Conservation (phyloP, 2,113 vertebrate species). For the Rhombomys opimus region DNA sequence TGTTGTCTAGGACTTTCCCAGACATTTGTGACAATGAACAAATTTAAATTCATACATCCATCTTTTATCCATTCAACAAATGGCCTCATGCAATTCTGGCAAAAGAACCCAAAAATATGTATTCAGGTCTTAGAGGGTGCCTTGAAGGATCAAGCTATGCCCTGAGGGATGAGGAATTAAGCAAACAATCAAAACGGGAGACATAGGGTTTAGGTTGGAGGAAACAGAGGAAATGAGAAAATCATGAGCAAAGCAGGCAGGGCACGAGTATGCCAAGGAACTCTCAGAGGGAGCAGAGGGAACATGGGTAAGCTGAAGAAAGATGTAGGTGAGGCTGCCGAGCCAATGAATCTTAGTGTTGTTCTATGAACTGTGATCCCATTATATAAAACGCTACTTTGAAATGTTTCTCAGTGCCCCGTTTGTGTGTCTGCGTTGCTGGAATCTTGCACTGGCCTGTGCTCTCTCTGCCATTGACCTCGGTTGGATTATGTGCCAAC, state of each 20-base stretch:
- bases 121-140: background rate
- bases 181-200: background rate
- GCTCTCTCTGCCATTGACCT: background rate
- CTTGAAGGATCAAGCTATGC: background rate
- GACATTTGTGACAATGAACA: constrained; percentile 26
- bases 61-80: background rate
- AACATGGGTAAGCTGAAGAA: background rate
- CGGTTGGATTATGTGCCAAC: background rate
- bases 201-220: background rate
- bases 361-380: background rate
- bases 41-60: constrained; percentile 22
- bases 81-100: constrained; percentile 19
- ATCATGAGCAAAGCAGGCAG: background rate
- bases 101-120: constrained; percentile 29
- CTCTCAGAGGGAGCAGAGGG: background rate
- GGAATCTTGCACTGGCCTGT: background rate
- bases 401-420: background rate
- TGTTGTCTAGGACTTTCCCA: background rate
- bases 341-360: background rate
- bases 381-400: background rate
- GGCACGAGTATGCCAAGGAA: background rate
- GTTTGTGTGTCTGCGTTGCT: background rate
- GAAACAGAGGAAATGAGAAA: background rate
- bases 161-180: background rate
- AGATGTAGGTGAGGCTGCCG: background rate